These are phyloP conservation scores for Sapayoa aenigma DNA, from an alignment of 2,113 vertebrate genomes.

Conservation along the genomic window DNA sequence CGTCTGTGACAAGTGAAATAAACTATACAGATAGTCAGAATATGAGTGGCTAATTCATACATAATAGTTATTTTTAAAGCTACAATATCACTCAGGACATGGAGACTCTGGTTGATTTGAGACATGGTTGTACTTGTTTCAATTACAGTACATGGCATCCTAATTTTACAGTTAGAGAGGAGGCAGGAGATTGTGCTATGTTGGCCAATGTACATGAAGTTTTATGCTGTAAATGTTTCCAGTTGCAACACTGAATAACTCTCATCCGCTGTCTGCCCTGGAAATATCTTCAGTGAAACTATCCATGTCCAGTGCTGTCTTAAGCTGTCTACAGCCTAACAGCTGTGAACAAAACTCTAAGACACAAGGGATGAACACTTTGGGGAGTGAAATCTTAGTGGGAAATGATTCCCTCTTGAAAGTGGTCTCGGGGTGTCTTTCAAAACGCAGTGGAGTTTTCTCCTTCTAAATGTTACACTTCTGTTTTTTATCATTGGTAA, in stretches of 20 bases:
- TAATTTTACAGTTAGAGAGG: background rate
- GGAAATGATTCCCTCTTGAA: background rate
- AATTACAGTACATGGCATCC: background rate
- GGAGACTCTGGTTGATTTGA: background rate
- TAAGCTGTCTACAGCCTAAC: background rate
- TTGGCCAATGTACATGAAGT: background rate
- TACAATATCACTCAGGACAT: background rate
- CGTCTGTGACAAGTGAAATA: background rate
- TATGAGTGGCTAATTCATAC: background rate
- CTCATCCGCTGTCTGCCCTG: background rate
- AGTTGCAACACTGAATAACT: background rate
- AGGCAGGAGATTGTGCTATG: background rate
- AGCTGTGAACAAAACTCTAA: background rate
- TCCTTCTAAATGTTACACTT: background rate
- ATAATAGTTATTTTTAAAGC: background rate
- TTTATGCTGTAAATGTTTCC: background rate
- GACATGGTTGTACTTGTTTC: background rate
- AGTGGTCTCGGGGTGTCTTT: background rate
- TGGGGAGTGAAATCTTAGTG: background rate
- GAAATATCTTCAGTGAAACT: background rate
- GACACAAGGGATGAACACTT: background rate
- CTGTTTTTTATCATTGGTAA: conserved; percentile 26
- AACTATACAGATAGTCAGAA: background rate
- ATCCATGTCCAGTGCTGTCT: background rate
- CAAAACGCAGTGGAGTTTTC: background rate